phyloP scores from a whole-genome alignment of 2,797 vertebrate genomes.

The Parambassis ranga region DNA sequence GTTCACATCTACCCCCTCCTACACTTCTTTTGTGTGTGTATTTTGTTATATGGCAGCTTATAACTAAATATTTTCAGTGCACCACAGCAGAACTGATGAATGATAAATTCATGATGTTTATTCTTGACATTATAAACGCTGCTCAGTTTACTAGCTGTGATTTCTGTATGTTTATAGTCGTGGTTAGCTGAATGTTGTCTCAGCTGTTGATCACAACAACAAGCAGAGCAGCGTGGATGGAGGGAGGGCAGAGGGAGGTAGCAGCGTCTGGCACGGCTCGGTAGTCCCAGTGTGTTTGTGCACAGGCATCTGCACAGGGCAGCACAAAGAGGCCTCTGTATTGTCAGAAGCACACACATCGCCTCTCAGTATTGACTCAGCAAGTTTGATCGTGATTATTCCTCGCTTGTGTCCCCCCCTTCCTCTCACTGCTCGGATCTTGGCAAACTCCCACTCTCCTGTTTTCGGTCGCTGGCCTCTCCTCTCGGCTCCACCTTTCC shows the following conservation, averaged over 20 bases:
- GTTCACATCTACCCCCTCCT: not conserved
- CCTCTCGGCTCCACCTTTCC: slow-evolving; percentile 26
- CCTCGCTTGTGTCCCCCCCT: slow-evolving; percentile 35
- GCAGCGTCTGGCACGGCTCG: slow-evolving; percentile 69
- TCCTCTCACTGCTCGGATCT: slow-evolving; percentile 27
- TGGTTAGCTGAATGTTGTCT: not conserved
- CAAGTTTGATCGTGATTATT: slow-evolving; percentile 59
- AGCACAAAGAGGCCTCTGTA: slow-evolving; percentile 71
- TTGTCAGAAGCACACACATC: slow-evolving; percentile 40
- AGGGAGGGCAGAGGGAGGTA: slow-evolving; percentile 22
- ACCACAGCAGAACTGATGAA: not conserved
- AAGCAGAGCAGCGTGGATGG: slow-evolving; percentile 21
- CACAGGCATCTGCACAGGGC: slow-evolving; percentile 64
- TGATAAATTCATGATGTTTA: too few relatives aligned
- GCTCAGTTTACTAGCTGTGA: not conserved
- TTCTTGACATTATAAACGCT: too few relatives aligned
- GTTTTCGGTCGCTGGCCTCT: slow-evolving; percentile 7
- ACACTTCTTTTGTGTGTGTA: not conserved
- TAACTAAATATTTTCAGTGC: not conserved
- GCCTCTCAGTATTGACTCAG: slow-evolving; percentile 67
- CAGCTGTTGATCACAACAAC: not conserved
- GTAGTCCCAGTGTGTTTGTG: slow-evolving; percentile 59
- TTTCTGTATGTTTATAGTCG: not conserved
- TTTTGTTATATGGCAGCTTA: not conserved
- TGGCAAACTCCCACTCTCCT: slow-evolving; percentile 24